Conservation (phyloP, 1,140 invertebrate genomes). For the Rhopalosiphum maidis region DNA sequence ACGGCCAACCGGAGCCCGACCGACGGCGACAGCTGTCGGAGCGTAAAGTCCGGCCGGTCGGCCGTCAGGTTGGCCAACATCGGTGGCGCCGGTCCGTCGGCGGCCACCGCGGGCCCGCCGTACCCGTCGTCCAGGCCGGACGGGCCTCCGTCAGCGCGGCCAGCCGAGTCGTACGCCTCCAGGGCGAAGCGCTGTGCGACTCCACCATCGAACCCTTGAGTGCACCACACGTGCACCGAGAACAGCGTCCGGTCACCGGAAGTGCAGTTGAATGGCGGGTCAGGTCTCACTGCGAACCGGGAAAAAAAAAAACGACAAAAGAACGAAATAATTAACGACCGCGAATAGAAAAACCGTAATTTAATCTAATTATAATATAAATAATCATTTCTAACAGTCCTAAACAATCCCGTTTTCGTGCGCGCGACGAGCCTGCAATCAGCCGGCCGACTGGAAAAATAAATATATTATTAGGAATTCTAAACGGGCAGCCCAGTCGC, state of each 20-base stretch:
- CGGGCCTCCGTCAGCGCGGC: constrained; percentile 62
- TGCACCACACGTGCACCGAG: constrained; percentile 78
- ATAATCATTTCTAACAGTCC: not conserved
- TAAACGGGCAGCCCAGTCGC: not conserved
- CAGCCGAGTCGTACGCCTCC: constrained; percentile 73
- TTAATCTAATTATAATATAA: not conserved
- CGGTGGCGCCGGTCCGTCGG: constrained; percentile 71
- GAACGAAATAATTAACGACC: not conserved
- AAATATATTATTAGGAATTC: not conserved
- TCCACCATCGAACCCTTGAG: constrained; percentile 82
- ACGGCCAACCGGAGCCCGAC: constrained; percentile 73
- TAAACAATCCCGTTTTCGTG: not conserved
- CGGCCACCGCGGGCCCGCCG: constrained; percentile 71
- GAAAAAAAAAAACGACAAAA: not conserved
- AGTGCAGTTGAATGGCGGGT: constrained; percentile 80
- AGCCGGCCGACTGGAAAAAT: not conserved
- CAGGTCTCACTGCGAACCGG: constrained; percentile 69
- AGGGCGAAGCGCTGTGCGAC: constrained; percentile 74
- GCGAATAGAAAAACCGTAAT: not conserved
- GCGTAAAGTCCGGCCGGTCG: constrained; percentile 34
- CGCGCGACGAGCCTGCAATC: not conserved
- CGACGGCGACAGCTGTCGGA: constrained; percentile 70
- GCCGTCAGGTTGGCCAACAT: constrained; percentile 70
- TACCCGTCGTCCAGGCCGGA: constrained; percentile 53
- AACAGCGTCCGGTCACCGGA: constrained; percentile 81